Conservation (phyloP, 2,113 vertebrate species). For the Ciconia maguari region DNA sequence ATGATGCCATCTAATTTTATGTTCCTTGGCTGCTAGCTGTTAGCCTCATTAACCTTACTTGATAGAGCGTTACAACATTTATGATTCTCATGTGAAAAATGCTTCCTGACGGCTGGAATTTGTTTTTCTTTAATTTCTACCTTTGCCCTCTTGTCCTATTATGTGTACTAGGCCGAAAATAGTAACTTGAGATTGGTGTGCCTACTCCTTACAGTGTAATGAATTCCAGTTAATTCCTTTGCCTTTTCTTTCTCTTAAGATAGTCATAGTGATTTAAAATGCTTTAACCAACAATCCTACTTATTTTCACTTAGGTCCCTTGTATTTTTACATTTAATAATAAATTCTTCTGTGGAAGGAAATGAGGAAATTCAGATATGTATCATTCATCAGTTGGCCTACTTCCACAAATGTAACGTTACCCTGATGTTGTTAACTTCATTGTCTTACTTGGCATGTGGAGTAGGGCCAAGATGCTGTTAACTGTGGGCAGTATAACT, state of each 20-base stretch:
- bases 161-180: conserved; percentile 30
- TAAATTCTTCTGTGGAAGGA: not conserved
- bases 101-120: conserved; percentile 51
- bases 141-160: conserved; percentile 64
- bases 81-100: conserved; percentile 65
- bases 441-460: not conserved
- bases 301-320: not conserved
- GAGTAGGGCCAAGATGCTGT: not conserved
- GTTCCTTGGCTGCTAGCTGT: conserved; percentile 46
- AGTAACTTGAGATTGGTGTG: conserved; percentile 47
- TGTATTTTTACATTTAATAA: not conserved
- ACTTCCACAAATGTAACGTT: not conserved
- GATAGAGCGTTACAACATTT: conserved; percentile 43
- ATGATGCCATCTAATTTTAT: conserved; percentile 59
- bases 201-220: conserved; percentile 20
- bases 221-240: conserved; percentile 1
- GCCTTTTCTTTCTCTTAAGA: not conserved
- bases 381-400: not conserved
- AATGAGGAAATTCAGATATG: not conserved
- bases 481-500: not conserved
- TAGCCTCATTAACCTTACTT: conserved; percentile 65
- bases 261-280: not conserved
- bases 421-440: not conserved
- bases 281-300: not conserved
- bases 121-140: conserved; percentile 67